These are phyloP conservation scores for Diorhabda sublineata DNA, from an alignment of 1,140 invertebrate genomes.

Conservation along the genomic window DNA sequence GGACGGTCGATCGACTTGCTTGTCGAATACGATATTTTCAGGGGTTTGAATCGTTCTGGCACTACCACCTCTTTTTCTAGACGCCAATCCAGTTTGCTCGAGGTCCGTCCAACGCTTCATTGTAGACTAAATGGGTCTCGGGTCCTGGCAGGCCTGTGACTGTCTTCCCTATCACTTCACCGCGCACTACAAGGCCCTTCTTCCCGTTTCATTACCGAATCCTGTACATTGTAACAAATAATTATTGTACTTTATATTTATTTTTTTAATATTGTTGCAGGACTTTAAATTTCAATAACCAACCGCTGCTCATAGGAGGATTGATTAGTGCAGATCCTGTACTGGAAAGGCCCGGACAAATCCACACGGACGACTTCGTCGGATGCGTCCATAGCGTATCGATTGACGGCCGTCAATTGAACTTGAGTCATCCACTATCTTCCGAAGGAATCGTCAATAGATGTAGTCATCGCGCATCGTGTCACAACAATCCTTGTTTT, in stretches of 20 bases:
- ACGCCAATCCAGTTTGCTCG: too few relatives aligned
- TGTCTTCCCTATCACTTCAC: too few relatives aligned
- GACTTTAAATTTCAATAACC: constrained; percentile 88
- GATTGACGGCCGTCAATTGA: constrained; percentile 77
- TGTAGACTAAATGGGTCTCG: too few relatives aligned
- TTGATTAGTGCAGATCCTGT: constrained; percentile 77
- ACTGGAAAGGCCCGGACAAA: constrained; percentile 79
- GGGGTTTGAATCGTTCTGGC: too few relatives aligned
- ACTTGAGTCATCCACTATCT: constrained; percentile 70
- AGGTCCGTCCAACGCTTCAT: too few relatives aligned
- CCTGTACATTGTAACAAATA: too few relatives aligned
- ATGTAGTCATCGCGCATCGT: constrained; percentile 66
- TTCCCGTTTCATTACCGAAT: too few relatives aligned
- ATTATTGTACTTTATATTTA: not conserved
- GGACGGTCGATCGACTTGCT: too few relatives aligned
- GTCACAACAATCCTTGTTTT: constrained; percentile 59
- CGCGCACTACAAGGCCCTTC: too few relatives aligned
- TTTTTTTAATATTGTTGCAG: constrained; percentile 48
- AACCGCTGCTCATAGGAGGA: constrained; percentile 81
- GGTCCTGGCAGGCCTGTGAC: too few relatives aligned
- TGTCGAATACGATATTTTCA: too few relatives aligned
- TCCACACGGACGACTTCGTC: constrained; percentile 86
- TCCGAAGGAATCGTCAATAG: constrained; percentile 68
- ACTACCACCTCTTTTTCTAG: too few relatives aligned
- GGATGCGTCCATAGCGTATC: constrained; percentile 88